These are phyloP conservation scores for Aleiodes leptofemur DNA, from an alignment of 2,888 invertebrate species.

Conservation along the genomic window DNA sequence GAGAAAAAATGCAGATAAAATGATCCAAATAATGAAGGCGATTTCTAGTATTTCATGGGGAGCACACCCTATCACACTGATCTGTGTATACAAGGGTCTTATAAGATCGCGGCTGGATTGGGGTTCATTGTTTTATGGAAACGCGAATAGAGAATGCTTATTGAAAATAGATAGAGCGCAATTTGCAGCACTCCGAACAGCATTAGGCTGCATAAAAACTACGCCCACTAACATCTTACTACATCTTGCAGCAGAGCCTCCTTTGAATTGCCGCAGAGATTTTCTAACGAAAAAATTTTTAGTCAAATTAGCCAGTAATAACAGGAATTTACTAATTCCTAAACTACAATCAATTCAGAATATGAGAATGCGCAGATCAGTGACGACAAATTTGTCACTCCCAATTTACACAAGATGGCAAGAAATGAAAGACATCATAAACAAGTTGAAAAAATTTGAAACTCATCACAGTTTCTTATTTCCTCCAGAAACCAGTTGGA, in stretches of 20 bases:
- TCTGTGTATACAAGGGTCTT: not conserved
- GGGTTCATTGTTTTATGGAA: too few species aligned
- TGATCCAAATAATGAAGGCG: too few species aligned
- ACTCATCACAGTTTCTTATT: not conserved
- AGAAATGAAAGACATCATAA: too few species aligned
- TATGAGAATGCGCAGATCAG: too few species aligned
- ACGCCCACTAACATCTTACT: constrained; percentile 35
- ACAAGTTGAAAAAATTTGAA: too few species aligned
- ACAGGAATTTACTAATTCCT: not conserved
- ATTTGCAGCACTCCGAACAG: constrained; percentile 20
- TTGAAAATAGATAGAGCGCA: constrained; percentile 25
- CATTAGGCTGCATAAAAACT: constrained; percentile 19
- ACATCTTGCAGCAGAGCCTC: not conserved
- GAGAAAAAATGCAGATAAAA: too few species aligned
- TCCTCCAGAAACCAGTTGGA: constrained; percentile 17
- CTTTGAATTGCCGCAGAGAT: constrained; percentile 22
- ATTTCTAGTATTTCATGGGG: too few species aligned
- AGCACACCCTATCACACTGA: too few species aligned
- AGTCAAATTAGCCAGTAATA: constrained; percentile 2
- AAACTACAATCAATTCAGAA: constrained; percentile 1
- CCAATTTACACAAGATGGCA: too few species aligned
- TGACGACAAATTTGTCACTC: too few species aligned
- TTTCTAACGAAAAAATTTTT: constrained; percentile 22
- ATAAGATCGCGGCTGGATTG: too few species aligned
- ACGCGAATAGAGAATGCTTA: too few species aligned